A percentile compares a stretch with the other conserved stretches of the same genome.
Evolutionary conservation across 2,888 invertebrate genomes (phyloP).

Genomic region (Myopa tessellatipennis): DNA sequence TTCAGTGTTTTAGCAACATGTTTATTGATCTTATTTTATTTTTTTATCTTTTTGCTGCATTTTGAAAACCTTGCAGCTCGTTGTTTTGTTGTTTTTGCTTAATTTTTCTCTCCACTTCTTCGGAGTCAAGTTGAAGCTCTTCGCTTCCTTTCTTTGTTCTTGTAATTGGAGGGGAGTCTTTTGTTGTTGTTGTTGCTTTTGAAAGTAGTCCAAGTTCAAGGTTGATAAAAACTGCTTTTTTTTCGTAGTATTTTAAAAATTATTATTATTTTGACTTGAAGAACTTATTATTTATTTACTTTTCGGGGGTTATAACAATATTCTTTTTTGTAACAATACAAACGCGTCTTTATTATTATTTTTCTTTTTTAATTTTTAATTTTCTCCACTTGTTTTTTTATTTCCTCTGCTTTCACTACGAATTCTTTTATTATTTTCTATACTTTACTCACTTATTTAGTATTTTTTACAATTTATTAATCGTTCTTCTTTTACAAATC

Average conservation of each 20-base stretch:
- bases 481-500: too few relatives aligned
- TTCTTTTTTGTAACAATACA: not conserved
- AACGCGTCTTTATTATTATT: not conserved
- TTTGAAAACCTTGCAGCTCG: constrained; percentile 18
- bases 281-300: too few relatives aligned
- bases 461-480: too few relatives aligned
- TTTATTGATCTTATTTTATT: constrained; percentile 10
- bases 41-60: not conserved
- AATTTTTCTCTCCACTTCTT: not conserved
- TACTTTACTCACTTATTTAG: too few relatives aligned
- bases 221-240: too few relatives aligned
- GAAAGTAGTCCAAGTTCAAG: not conserved
- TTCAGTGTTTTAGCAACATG: not conserved
- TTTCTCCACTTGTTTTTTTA: not conserved
- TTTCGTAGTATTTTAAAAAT: too few relatives aligned
- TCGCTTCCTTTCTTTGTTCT: too few relatives aligned
- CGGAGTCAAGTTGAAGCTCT: not conserved
- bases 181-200: not conserved
- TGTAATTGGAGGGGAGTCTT: too few relatives aligned
- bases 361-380: not conserved
- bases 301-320: not conserved
- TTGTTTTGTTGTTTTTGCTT: constrained; percentile 19
- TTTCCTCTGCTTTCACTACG: not conserved
- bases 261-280: too few relatives aligned
- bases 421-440: not conserved